Base-by-base conservation (phyloP, 2,888 invertebrate genomes). In the Cheilosia impressa region DNA sequence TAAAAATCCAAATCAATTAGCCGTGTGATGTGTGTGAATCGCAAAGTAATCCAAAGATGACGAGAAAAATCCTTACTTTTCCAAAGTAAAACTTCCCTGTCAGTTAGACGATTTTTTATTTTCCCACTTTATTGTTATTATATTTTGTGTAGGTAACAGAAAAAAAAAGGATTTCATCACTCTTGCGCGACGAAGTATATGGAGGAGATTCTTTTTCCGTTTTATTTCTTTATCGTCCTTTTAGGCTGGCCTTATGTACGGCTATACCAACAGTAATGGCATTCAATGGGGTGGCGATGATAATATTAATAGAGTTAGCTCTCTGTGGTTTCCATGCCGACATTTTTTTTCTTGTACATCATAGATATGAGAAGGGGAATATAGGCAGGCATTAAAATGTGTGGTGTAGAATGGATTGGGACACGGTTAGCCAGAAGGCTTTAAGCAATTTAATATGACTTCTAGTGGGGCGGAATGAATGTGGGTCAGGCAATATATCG, bases 231-330 rank as follows among this genome's bases (percentile, higher is more conserved):
- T 52, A 66, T 66, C 24, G 6, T 52, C 38, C 52, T 45, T 45
- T 45, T 7, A 6, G 17, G 6, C 52, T 38, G 22, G 19, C 47
- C 47, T 63, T 19, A 47, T 15, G 63, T 41, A 47, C 31, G 22
- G 55, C n/a, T 60, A 7, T 31, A 52, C 62, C 72, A 72, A 53
- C 53, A 63, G 72, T 55, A 73, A 53, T 53, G 53, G 2, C 62
- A 53, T 62, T 62, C 43, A 66, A 58, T 76, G 58, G 75, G 66
- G 75, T 76, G 75, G 66, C 43, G 58, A 76, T 66, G 75, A 76
- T 76, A 57, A 66, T 76, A 76, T 76, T 76, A 66, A 66, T 76
- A 66, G 75, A 66, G 57, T 65, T 47, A 65, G 75, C 66, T 66
- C 22, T 65, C 17, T 63, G 55, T 52, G 75, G 75, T 50, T 66